Conservation (phyloP, 2,888 invertebrate genomes). For the Idaea straminata region DNA sequence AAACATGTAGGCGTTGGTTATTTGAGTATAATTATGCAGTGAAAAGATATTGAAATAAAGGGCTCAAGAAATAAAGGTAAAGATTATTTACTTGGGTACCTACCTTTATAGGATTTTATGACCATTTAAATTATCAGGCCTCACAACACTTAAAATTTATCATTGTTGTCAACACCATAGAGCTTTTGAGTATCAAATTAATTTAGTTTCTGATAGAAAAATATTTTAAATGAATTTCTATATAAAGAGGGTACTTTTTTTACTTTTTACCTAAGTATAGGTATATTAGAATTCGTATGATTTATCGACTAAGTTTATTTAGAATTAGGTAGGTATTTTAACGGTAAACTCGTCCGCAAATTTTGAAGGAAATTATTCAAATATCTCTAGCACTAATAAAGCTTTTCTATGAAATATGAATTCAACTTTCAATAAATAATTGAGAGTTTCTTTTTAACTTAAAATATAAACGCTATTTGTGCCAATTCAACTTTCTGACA, state of each 20-base stretch:
- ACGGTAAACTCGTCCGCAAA: not conserved
- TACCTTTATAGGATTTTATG: conserved; percentile 33
- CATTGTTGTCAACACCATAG: not conserved
- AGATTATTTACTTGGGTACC: conserved; percentile 16
- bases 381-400: not conserved
- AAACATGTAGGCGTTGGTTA: conserved; percentile 60
- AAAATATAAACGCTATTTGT: not conserved
- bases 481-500: not conserved
- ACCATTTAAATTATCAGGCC: not conserved
- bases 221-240: not conserved
- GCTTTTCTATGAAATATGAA: too few species aligned
- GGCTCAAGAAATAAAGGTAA: conserved; percentile 29
- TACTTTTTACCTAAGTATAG: too few species aligned
- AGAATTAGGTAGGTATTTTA: too few species aligned
- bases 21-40: conserved; percentile 60
- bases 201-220: not conserved
- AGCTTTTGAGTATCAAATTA: not conserved
- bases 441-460: not conserved
- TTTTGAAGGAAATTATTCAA: not conserved
- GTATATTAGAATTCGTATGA: not conserved
- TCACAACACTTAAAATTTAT: conserved; percentile 11
- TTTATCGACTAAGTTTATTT: too few species aligned
- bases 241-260: too few species aligned
- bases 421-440: not conserved
- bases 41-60: conserved; percentile 73